Evolutionary conservation across 37 sponge, comb jelly and placozoan species (phyloP), one percentile per base, ranked within the genome.

Genomic region (Crambe crambe): DNA sequence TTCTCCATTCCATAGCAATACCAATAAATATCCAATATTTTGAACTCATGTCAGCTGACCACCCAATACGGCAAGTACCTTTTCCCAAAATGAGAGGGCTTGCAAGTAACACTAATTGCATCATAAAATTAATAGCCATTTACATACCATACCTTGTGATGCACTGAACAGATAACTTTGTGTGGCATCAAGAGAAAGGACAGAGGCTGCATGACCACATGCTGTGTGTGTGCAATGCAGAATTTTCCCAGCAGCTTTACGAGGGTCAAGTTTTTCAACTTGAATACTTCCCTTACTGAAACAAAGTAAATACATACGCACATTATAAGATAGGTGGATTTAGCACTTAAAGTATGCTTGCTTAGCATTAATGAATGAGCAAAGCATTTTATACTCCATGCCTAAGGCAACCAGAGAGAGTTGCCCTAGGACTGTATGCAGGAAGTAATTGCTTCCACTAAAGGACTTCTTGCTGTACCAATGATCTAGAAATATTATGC

Each of bases 161-260:
- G 85, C 91, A 42, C 82, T 86, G 57, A 94, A 94, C 58, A 94
- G 77, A 10, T 83, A 39, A 43, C 51, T 64, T 30, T 90, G 69
- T 25, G 85, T 87, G 15, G 91, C 89, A 72, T 10, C 73, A 15
- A 90, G 79, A 76, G 79, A 87, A 35, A 87, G 39, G 17, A 94
- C 91, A 31, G 70, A 79, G 26, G 85, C 78, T 3, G 74, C 67
- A 42, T 94, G 95, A 0, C 95, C 87, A 62, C 62, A 38, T 59
- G 85, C 95, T 18, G 82, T 81, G 79, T 94, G 88, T 6, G 89
- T 74, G 58, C 91, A 94, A 12, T 59, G 59, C 31, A 94, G 78
- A 3, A 75, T 73, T 1, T 71, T 62, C 5, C 35, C 58, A 54
- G 44, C 26, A 2, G 64, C 72, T 23, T 51, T 77, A 3, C 77